These are phyloP conservation scores for Chiloscyllium punctatum DNA, from an alignment of 2,797 vertebrate genomes.

Conservation along the genomic window DNA sequence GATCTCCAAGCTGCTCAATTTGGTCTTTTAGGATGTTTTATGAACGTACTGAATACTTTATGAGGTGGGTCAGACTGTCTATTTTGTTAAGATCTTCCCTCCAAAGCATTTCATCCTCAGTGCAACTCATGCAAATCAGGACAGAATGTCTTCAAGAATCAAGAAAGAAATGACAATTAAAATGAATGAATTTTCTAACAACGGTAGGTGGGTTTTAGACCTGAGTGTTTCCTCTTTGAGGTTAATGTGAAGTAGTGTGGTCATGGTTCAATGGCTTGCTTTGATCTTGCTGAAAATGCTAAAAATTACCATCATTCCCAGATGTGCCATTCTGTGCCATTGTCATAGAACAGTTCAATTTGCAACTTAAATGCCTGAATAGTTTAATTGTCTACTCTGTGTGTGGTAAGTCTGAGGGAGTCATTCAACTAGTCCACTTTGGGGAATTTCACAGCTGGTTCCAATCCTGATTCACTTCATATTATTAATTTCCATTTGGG, in stretches of 20 bases:
- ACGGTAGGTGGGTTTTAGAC: constrained; percentile 24
- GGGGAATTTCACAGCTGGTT: not conserved
- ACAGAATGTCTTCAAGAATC: constrained; percentile 12
- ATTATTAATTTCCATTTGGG: not conserved
- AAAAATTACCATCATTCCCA: constrained; percentile 39
- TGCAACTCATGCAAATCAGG: not conserved
- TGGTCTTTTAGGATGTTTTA: constrained; percentile 41
- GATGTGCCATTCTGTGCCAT: not conserved
- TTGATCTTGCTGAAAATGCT: constrained; percentile 14
- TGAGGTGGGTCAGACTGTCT: constrained; percentile 36
- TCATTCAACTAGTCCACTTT: not conserved
- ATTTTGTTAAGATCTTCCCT: constrained; percentile 39
- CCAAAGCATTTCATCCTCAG: constrained; percentile 38
- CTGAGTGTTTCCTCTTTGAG: constrained; percentile 28
- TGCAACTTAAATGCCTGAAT: not conserved
- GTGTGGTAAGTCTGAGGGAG: not conserved
- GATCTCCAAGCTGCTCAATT: constrained; percentile 39
- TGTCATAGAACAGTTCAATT: not conserved
- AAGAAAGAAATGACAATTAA: constrained; percentile 42
- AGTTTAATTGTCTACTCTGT: not conserved
- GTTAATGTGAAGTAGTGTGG: constrained; percentile 25
- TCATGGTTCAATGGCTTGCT: not conserved
- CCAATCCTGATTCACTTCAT: not conserved
- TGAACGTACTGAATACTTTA: constrained; percentile 40
- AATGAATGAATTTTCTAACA: constrained; percentile 45